These are phyloP conservation scores for Euphysa ruthae DNA, from an alignment of 30 jellyfish, hydroid and myxozoan species.

Conservation along the genomic window DNA sequence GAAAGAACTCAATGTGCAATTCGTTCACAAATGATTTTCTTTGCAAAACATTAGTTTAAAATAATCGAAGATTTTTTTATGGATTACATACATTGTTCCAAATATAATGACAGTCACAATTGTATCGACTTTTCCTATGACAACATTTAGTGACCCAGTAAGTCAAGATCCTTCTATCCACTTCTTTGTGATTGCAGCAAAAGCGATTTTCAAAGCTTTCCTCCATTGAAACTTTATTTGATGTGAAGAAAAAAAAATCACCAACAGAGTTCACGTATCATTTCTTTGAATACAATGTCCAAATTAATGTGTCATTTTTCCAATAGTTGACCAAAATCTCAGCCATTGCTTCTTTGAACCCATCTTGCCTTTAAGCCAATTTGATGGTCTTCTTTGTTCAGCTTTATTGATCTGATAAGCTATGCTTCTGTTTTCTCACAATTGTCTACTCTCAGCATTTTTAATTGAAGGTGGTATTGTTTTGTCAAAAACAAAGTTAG, in stretches of 20 bases:
- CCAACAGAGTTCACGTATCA: not conserved
- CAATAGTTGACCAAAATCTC: not conserved
- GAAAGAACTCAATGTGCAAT: not conserved
- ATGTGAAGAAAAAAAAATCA: not conserved
- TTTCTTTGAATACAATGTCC: not conserved
- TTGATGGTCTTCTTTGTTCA: slow-evolving; percentile 1
- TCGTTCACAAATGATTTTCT: no score
- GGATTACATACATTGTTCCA: no score
- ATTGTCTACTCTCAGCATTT: not conserved
- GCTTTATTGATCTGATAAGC: not conserved
- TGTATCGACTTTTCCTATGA: not conserved
- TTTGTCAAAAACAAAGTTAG: not conserved
- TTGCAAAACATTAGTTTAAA: no score
- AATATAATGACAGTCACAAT: no score
- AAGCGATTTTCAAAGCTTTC: not conserved
- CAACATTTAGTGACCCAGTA: not conserved
- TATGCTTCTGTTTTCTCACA: not conserved
- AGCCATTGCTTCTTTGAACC: not conserved
- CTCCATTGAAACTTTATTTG: not conserved
- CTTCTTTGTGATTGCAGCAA: slow-evolving; percentile 1
- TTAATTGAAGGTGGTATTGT: not conserved
- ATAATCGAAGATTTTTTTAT: no score
- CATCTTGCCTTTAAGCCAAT: slow-evolving; percentile 6
- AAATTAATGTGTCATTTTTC: not conserved
- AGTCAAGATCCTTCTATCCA: not conserved